Conservation (phyloP, 2,113 vertebrate genomes). For the Petroica traversi region DNA sequence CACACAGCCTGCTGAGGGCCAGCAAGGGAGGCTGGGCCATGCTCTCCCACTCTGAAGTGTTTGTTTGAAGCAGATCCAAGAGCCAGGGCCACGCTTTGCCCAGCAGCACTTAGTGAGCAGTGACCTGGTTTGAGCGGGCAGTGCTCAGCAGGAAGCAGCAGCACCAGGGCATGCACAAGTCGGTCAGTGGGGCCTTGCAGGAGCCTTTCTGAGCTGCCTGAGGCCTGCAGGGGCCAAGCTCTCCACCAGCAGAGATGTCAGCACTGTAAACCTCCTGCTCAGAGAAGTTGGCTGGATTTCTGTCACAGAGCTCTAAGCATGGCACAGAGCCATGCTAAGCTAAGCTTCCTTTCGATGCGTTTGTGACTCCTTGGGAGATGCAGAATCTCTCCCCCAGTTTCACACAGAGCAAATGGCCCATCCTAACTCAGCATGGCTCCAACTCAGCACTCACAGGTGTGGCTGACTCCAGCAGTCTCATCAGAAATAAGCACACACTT, state of each 20-base stretch:
- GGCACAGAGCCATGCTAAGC: fast-evolving
- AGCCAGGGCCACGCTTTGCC: fast-evolving
- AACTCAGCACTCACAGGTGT: background rate
- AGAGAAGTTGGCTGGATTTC: background rate
- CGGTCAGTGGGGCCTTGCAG: background rate
- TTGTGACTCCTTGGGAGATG: background rate
- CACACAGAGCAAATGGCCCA: background rate
- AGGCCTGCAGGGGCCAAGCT: background rate
- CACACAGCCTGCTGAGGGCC: background rate
- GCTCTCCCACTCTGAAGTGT: background rate
- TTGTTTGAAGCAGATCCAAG: background rate
- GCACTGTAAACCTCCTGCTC: fast-evolving
- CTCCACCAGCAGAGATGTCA: background rate
- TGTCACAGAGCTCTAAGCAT: background rate
- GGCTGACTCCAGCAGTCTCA: background rate
- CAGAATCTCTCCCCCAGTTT: background rate
- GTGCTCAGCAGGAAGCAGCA: background rate
- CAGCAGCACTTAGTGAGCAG: background rate
- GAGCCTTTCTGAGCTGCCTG: background rate
- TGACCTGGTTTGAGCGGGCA: background rate
- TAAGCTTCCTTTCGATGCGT: background rate
- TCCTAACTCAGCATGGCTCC: fast-evolving
- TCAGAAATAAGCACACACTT: background rate
- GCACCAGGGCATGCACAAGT: background rate
- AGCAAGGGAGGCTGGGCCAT: fast-evolving